Percentiles rank a stretch among this genome's conserved stretches.
Evolutionary conservation across 2,888 invertebrate species (phyloP).

Genomic region (Leptinotarsa juncta): DNA sequence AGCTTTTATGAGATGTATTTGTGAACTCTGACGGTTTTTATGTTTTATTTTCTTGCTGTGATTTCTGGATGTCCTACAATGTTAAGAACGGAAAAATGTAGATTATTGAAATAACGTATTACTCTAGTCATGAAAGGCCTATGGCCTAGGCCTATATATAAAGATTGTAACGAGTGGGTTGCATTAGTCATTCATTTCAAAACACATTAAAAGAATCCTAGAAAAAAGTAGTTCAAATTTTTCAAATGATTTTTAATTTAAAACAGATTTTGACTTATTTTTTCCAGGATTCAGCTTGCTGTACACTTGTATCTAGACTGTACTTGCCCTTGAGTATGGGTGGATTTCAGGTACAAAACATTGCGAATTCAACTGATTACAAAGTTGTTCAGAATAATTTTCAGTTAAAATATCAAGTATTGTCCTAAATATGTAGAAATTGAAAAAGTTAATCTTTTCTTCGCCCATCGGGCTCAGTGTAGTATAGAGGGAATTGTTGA

Average conservation of each 20-base stretch:
- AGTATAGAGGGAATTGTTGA: neutral
- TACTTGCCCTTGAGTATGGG: constrained; percentile 30
- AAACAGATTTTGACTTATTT: neutral
- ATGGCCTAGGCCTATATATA: constrained; percentile 34
- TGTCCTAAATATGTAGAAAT: no score
- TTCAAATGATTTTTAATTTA: neutral
- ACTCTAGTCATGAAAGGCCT: constrained; percentile 55
- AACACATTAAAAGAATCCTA: constrained; percentile 21
- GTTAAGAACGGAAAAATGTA: constrained; percentile 23
- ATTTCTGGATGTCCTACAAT: constrained; percentile 37
- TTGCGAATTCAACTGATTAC: constrained; percentile 29
- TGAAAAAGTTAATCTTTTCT: no score
- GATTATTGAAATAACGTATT: constrained; percentile 45
- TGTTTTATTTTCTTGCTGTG: constrained; percentile 45
- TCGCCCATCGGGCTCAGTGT: no score
- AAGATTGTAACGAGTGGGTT: constrained; percentile 28
- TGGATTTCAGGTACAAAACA: constrained; percentile 22
- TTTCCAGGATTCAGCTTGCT: constrained; percentile 17
- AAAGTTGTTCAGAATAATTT: neutral
- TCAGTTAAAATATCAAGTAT: neutral
- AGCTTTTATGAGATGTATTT: constrained; percentile 3
- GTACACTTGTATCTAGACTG: constrained; percentile 22
- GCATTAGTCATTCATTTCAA: constrained; percentile 21
- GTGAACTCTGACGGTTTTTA: constrained; percentile 14
- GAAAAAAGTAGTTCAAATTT: neutral